Evolutionary conservation across 2,113 vertebrate genomes (phyloP).

Genomic region (Gavialis gangeticus): DNA sequence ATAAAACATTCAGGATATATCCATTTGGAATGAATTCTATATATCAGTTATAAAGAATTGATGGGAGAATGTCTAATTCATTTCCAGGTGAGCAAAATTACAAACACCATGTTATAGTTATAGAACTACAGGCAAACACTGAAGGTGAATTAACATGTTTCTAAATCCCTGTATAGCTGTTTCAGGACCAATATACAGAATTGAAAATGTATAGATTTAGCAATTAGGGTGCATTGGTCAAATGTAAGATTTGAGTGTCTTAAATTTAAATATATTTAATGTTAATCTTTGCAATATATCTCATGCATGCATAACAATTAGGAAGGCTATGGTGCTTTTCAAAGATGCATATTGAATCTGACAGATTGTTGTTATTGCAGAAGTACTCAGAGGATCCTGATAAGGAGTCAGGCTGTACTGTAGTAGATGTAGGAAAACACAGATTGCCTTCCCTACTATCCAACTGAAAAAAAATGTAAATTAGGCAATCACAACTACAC

Average conservation of each 20-base stretch:
- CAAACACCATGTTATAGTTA: conserved; percentile 34
- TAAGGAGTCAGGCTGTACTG: not conserved
- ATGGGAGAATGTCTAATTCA: conserved; percentile 18
- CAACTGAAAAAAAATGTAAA: not conserved
- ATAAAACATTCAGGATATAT: not conserved
- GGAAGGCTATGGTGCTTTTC: not conserved
- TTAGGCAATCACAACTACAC: not conserved
- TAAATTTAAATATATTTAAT: not conserved
- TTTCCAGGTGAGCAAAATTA: conserved; percentile 26
- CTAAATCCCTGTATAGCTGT: conserved; percentile 64
- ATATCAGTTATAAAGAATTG: not conserved
- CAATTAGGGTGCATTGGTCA: not conserved
- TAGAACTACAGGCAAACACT: conserved; percentile 40
- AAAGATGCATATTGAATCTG: not conserved
- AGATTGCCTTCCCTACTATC: not conserved
- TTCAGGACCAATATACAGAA: not conserved
- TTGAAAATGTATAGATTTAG: conserved; percentile 31
- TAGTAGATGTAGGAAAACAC: not conserved
- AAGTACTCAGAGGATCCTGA: not conserved
- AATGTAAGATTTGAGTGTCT: conserved; percentile 34
- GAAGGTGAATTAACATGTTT: conserved; percentile 37
- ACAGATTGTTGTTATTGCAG: not conserved
- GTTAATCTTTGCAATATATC: not conserved
- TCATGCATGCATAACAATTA: not conserved
- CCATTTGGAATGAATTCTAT: conserved; percentile 13